A percentile compares a stretch with the other conserved stretches of the same genome.
Conservation (phyloP, 2,797 vertebrate species). For the Myiotriccus ornatus region DNA sequence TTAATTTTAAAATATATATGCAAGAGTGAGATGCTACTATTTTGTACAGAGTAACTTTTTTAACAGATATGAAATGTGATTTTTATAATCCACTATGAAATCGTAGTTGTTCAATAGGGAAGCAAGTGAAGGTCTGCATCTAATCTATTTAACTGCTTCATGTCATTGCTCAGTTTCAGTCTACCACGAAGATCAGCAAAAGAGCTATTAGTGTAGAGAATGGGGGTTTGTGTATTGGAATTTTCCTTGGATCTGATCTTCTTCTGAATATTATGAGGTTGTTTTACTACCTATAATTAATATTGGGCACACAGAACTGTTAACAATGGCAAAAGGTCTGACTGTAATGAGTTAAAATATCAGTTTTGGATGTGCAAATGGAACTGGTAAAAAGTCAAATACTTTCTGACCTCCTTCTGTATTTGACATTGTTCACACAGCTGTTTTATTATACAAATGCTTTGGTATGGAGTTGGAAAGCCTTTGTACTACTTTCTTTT, state of each 20-base stretch:
- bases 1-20: neutral
- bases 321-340: neutral
- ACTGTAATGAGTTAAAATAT: neutral
- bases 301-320: neutral
- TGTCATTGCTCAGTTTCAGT: neutral
- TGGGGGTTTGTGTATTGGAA: neutral
- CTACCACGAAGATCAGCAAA: neutral
- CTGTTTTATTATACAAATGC: neutral
- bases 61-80: neutral
- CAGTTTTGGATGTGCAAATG: neutral
- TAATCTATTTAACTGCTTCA: neutral
- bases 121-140: neutral
- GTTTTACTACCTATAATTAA: neutral
- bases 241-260: neutral
- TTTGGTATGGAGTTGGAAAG: neutral
- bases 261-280: neutral
- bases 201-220: neutral
- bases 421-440: neutral
- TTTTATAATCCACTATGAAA: neutral
- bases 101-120: neutral
- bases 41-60: neutral
- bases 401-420: neutral
- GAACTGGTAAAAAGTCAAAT: neutral
- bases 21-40: neutral
- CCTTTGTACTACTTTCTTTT: neutral